Conservation (phyloP, 2,797 vertebrate species). For the Galago senegalensis region DNA sequence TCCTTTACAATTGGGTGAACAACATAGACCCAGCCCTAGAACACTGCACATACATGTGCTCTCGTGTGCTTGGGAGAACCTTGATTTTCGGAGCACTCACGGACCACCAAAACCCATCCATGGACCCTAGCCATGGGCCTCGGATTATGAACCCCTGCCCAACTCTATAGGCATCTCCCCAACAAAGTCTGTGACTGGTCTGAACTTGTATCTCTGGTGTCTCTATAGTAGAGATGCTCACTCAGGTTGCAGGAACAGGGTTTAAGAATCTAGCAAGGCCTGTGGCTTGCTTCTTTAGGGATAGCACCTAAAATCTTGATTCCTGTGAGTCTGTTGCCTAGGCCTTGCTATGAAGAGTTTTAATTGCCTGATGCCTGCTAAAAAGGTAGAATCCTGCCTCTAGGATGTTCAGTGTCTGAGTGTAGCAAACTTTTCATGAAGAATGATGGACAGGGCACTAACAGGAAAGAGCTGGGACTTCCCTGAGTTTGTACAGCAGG, state of each 20-base stretch:
- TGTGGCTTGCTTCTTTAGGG: background rate
- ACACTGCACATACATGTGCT: background rate
- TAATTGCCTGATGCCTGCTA: background rate
- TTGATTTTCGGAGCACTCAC: background rate
- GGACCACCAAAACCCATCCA: background rate
- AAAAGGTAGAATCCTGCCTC: background rate
- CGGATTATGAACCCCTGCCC: background rate
- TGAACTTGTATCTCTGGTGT: background rate
- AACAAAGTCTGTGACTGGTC: background rate
- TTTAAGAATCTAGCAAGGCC: background rate
- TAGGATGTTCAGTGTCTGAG: background rate
- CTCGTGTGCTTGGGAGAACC: accelerated
- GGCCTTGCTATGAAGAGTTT: background rate
- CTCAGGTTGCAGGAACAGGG: background rate
- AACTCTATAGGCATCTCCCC: background rate
- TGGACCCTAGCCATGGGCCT: no score
- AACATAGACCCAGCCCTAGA: background rate
- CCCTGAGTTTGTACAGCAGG: background rate
- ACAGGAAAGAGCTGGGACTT: background rate
- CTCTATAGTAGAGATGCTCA: background rate
- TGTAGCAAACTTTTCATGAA: background rate
- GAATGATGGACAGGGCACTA: background rate
- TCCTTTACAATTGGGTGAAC: background rate
- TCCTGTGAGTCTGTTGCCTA: background rate
- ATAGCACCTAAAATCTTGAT: background rate